phyloP scores from a whole-genome alignment of 1,140 invertebrate species.

The Drosophila pseudoobscura region DNA sequence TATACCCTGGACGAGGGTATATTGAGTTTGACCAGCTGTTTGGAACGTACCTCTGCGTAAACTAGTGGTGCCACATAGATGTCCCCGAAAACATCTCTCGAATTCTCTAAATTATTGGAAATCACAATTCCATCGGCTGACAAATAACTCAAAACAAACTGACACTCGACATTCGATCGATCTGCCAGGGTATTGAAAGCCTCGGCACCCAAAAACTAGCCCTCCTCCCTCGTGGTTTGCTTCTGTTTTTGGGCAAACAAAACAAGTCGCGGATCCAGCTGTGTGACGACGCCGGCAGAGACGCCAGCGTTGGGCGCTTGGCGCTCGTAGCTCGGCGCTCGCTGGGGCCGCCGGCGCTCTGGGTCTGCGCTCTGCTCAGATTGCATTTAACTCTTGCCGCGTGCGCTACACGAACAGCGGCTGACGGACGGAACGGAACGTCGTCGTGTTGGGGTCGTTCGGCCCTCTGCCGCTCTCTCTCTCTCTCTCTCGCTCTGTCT shows the following conservation, averaged over 20 bases:
- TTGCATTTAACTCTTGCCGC: conserved; percentile 81
- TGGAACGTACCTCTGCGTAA: too few relatives aligned
- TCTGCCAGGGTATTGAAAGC: too few relatives aligned
- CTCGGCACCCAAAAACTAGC: too few relatives aligned
- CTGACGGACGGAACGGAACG: conserved; percentile 50
- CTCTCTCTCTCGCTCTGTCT: conserved; percentile 31
- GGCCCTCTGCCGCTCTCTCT: conserved; percentile 46
- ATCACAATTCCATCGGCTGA: too few relatives aligned
- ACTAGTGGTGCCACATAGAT: too few relatives aligned
- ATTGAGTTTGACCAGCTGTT: too few relatives aligned
- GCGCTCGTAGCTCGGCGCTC: conserved; percentile 3
- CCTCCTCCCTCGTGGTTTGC: neutral
- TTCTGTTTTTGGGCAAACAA: conserved; percentile 51
- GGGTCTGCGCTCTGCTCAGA: conserved; percentile 48
- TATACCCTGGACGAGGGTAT: too few relatives aligned
- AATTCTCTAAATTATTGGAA: too few relatives aligned
- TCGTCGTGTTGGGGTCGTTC: conserved; percentile 47
- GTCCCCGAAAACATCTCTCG: too few relatives aligned
- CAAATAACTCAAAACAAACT: too few relatives aligned
- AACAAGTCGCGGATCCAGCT: conserved; percentile 43
- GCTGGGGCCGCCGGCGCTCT: conserved; percentile 22
- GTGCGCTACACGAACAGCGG: conserved; percentile 63
- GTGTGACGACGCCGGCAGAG: conserved; percentile 30
- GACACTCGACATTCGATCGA: too few relatives aligned
- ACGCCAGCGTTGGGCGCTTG: conserved; percentile 23